Evolutionary conservation across 2,797 vertebrate species (phyloP).

Genomic region (Schizopygopsis pylzovi): DNA sequence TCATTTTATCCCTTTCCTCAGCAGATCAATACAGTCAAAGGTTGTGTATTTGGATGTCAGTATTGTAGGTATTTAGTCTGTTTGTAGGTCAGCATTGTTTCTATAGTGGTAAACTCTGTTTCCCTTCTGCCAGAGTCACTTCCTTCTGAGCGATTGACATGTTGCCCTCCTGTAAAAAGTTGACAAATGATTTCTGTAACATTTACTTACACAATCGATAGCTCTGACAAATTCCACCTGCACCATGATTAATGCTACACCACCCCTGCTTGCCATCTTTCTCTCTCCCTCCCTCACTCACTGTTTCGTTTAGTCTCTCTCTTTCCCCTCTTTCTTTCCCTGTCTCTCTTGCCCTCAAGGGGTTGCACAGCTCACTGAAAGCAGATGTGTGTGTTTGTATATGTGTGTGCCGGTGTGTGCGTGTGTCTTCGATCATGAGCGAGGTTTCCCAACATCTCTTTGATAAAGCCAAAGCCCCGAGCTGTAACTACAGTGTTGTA

Average conservation of each 20-base stretch:
- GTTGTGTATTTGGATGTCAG: background rate
- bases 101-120: slow-evolving; percentile 53
- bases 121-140: slow-evolving; percentile 64
- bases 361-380: slow-evolving; percentile 79
- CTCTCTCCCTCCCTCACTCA: slow-evolving; percentile 64
- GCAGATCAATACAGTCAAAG: background rate
- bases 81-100: slow-evolving; percentile 51
- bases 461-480: slow-evolving; percentile 43
- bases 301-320: slow-evolving; percentile 46
- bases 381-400: slow-evolving; percentile 61
- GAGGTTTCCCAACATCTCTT: slow-evolving; percentile 47
- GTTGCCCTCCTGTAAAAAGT: slow-evolving; percentile 82
- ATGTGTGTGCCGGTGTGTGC: slow-evolving; percentile 37
- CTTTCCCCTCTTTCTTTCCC: slow-evolving; percentile 68
- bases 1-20: background rate
- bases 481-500: slow-evolving; percentile 53
- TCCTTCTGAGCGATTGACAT: slow-evolving; percentile 81
- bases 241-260: slow-evolving; percentile 90
- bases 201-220: slow-evolving; percentile 95
- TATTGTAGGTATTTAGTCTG: slow-evolving; percentile 24
- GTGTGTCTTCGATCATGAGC: slow-evolving; percentile 48
- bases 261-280: slow-evolving; percentile 69
- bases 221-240: slow-evolving; percentile 91
- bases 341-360: slow-evolving; percentile 69
- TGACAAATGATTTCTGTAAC: slow-evolving; percentile 95